Evolutionary conservation across 2,113 vertebrate species (phyloP), one percentile per base, ranked within the genome.

Genomic region (Okapia johnstoni): DNA sequence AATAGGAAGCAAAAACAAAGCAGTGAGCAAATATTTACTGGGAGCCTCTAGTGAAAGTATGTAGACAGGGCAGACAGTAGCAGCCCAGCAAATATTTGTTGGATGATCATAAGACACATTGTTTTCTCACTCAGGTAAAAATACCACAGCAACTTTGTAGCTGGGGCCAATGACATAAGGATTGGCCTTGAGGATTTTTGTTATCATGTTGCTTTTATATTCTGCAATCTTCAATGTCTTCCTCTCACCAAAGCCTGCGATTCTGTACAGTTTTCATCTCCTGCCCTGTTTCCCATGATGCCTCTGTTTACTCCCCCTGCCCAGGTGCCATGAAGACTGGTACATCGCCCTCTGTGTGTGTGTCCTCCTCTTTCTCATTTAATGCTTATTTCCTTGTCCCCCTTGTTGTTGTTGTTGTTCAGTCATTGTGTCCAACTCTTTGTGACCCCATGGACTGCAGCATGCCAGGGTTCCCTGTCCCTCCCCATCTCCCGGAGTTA

Each of bases 1-100:
- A 76, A n/a, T 40, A 90, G 84, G 40, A 87, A 80, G 46, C 40
- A 85, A 96, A 96, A 94, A 14, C 33, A 94, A 93, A 88, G 33
- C 61, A 91, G 50, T 15, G 25, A 93, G 60, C 40, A 96, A 83
- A 70, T 93, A 92, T 80, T 94, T 93, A 83, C 79, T 26, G 17
- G 88, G 66, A 16, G 11, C 7, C 66, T 90, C 66, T 84, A 28
- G 46, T 16, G 48, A 30, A 91, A 23, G 14, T 23, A 30, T 5
- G 21, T 54, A 91, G n/a, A 15, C 36, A 54, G 48, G 26, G 19
- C 15, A n/a, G 52, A 52, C 2, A 6, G 25, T n/a, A 26, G 28
- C 16, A 52, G 52, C 43, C 93, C n/a, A 2, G 81, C 33, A 63
- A 85, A 63, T 77, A 43, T 28, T 60, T 83, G 61, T 73, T 91